Conservation (phyloP, 2,888 invertebrate genomes). For the Hirudinaria manillensis region DNA sequence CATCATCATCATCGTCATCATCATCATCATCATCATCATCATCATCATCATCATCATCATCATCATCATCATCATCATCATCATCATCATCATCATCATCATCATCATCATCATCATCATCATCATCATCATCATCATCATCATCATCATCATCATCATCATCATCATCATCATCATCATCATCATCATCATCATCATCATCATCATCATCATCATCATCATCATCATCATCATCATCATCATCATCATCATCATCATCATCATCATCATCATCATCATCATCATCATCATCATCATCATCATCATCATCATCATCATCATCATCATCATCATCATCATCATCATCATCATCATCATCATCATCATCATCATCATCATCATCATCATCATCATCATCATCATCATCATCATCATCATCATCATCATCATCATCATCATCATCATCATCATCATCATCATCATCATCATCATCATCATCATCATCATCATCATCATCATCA, state of each 20-base stretch:
- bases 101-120: slow-evolving; percentile 12
- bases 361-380: slow-evolving; percentile 23
- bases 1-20: slow-evolving; percentile 10
- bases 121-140: neutral
- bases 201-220: neutral
- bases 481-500: slow-evolving; percentile 1
- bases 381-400: slow-evolving; percentile 20
- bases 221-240: neutral
- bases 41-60: neutral
- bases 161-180: slow-evolving; percentile 5
- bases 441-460: neutral
- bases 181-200: neutral
- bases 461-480: slow-evolving; percentile 1
- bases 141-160: slow-evolving; percentile 4
- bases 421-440: slow-evolving; percentile 10
- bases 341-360: neutral
- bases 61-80: too few relatives aligned
- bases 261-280: neutral
- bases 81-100: slow-evolving; percentile 19
- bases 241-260: neutral
- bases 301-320: neutral
- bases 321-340: slow-evolving; percentile 23
- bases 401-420: slow-evolving; percentile 14
- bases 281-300: neutral
- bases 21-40: slow-evolving; percentile 9